Conservation (phyloP, 2,113 vertebrate species). For the Gracilinanus agilis region DNA sequence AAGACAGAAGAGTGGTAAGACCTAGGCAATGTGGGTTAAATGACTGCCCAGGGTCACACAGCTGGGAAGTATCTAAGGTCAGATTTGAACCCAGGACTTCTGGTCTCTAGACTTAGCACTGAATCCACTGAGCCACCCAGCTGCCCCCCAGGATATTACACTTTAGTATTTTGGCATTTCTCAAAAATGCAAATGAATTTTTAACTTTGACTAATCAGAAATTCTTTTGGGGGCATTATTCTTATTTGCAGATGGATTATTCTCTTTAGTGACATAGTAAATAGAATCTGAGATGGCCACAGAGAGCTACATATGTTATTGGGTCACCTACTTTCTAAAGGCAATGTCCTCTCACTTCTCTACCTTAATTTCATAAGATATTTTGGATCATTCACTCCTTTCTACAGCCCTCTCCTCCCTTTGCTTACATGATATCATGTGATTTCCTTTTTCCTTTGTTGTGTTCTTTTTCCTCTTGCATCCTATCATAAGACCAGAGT, state of each 20-base stretch:
- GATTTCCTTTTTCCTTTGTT: neutral
- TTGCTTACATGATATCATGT: neutral
- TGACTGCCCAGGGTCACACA: no score
- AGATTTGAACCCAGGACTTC: no score
- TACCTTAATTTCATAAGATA: neutral
- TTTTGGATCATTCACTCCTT: neutral
- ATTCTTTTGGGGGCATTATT: neutral
- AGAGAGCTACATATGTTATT: neutral
- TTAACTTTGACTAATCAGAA: constrained; percentile 15
- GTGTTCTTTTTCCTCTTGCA: neutral
- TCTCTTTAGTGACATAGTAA: neutral
- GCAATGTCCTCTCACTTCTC: neutral
- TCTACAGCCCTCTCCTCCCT: neutral
- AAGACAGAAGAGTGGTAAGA: no score
- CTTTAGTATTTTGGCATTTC: neutral
- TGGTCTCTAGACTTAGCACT: no score
- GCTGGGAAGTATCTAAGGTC: no score
- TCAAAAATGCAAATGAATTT: neutral
- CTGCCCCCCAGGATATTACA: no score
- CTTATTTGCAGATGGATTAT: neutral
- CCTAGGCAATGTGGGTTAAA: no score
- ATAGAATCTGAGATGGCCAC: neutral
- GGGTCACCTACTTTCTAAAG: neutral
- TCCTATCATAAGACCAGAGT: neutral
- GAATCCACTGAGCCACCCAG: no score